These are phyloP conservation scores for Raphicerus campestris DNA, from an alignment of 2,113 vertebrate species.

Conservation along the genomic window DNA sequence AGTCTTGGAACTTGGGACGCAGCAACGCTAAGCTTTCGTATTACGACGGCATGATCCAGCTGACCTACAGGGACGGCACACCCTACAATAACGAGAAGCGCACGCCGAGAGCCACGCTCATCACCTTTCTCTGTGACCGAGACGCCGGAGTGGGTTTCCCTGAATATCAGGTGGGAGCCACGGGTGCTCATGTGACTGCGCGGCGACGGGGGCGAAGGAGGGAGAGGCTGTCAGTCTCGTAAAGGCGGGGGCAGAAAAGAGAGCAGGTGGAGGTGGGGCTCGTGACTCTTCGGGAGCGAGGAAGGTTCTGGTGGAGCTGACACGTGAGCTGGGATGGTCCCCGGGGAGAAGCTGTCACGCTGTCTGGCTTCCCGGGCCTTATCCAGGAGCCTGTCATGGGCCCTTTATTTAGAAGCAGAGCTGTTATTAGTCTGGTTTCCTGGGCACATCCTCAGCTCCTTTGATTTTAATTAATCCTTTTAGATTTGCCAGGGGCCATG, in stretches of 20 bases:
- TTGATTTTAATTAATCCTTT: neutral
- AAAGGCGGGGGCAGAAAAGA: neutral
- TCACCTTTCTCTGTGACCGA: conserved; percentile 94
- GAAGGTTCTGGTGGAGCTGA: neutral
- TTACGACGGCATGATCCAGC: conserved; percentile 93
- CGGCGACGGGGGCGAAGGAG: rapidly evolving
- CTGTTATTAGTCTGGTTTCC: neutral
- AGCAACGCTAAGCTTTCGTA: conserved; percentile 88
- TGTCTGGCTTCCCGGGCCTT: neutral
- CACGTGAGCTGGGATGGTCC: neutral
- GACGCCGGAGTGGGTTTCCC: conserved; percentile 86
- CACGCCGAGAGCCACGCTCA: conserved; percentile 85
- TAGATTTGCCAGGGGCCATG: neutral
- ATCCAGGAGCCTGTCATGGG: neutral
- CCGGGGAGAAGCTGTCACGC: neutral
- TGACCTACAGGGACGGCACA: conserved; percentile 88
- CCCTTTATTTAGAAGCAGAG: neutral
- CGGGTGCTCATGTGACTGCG: rapidly evolving
- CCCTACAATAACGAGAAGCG: conserved; percentile 86
- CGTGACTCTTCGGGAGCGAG: neutral
- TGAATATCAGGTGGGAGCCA: conserved; percentile 88
- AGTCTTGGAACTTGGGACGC: conserved; percentile 88
- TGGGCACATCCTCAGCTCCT: neutral
- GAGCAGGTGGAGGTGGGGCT: neutral
- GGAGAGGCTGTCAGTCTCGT: rapidly evolving